Conservation (phyloP, 2,797 vertebrate species). For the Erithacus rubecula region DNA sequence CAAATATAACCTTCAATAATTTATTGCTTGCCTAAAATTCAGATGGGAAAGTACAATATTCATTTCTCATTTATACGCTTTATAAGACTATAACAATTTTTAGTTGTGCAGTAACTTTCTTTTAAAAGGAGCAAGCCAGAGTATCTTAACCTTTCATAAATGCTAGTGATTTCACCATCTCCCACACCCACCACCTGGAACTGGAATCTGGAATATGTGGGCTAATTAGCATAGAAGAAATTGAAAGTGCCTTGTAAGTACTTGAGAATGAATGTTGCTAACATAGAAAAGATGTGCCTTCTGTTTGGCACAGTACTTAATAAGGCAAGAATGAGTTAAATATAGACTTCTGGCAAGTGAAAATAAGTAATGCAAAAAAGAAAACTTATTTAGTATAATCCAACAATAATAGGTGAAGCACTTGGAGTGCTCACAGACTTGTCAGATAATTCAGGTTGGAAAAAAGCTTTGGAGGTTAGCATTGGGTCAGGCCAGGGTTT, state of each 20-base stretch:
- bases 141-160: constrained; percentile 12
- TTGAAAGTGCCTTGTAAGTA: background rate
- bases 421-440: background rate
- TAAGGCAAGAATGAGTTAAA: background rate
- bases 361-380: background rate
- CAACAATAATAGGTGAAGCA: background rate
- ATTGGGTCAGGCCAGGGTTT: background rate
- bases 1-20: background rate
- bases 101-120: background rate
- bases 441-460: background rate
- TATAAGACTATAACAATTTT: background rate
- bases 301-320: background rate
- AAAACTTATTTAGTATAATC: background rate
- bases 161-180: background rate
- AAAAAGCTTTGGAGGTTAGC: background rate
- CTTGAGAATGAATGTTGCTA: background rate
- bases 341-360: background rate
- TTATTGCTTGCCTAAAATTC: background rate
- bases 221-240: constrained; percentile 19
- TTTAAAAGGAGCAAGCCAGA: background rate
- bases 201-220: background rate
- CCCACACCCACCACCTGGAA: background rate
- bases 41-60: background rate
- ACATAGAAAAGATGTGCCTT: background rate
- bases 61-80: background rate